A percentile compares a stretch with the other conserved stretches of the same genome.
Evolutionary conservation across 2,113 vertebrate genomes (phyloP).

Genomic region (Pica pica): DNA sequence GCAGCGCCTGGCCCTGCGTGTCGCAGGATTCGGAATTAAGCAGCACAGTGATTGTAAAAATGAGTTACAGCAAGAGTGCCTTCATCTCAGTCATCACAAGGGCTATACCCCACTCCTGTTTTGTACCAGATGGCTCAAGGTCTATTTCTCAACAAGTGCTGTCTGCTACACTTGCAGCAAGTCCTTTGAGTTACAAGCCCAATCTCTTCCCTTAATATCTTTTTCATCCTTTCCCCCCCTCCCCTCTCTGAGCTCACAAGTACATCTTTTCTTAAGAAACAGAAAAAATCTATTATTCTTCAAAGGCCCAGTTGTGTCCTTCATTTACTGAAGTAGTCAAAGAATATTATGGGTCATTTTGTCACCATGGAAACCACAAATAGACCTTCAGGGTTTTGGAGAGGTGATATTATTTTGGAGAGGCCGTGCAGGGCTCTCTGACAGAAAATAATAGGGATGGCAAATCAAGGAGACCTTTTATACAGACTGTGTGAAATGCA

Average conservation of each 20-base stretch:
- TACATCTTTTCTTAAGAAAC: conserved; percentile 40
- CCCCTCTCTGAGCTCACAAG: conserved; percentile 17
- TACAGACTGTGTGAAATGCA: conserved; percentile 44
- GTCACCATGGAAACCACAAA: conserved; percentile 63
- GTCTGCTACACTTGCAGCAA: conserved; percentile 50
- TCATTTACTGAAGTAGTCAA: conserved; percentile 58
- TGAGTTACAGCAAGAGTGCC: conserved; percentile 26
- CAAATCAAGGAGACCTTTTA: conserved; percentile 68
- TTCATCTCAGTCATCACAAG: conserved; percentile 42
- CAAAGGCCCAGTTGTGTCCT: conserved; percentile 51
- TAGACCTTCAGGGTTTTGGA: conserved; percentile 62
- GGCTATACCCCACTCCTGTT: conserved; percentile 34
- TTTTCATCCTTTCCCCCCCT: not conserved
- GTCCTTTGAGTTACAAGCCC: conserved; percentile 48
- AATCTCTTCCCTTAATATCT: conserved; percentile 52
- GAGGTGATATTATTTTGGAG: conserved; percentile 65
- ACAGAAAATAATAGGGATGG: conserved; percentile 59
- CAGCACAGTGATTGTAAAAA: conserved; percentile 35
- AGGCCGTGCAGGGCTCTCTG: conserved; percentile 31
- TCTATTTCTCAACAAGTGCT: conserved; percentile 64
- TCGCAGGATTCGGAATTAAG: conserved; percentile 13
- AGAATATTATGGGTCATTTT: conserved; percentile 66
- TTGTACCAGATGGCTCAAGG: conserved; percentile 55
- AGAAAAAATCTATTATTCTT: conserved; percentile 38
- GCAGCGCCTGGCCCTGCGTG: not conserved